These are phyloP conservation scores for Ephialtes manifestator DNA, from an alignment of 2,888 invertebrate species.

Conservation along the genomic window DNA sequence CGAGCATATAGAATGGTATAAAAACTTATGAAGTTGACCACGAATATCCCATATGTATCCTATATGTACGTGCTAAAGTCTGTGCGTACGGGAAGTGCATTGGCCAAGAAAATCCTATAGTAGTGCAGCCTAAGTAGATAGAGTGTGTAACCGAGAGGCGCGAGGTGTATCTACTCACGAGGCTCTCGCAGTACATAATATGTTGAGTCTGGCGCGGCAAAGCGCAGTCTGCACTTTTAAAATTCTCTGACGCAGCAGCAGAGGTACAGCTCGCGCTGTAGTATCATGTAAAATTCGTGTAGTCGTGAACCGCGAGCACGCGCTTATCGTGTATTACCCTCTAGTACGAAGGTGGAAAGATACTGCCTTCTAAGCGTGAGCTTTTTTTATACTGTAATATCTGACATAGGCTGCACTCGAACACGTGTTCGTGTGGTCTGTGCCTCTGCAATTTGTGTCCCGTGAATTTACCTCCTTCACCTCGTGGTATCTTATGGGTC, in stretches of 20 bases:
- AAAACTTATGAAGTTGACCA: too few relatives aligned
- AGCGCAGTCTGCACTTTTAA: constrained; percentile 28
- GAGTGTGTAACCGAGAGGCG: neutral
- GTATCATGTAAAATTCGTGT: constrained; percentile 63
- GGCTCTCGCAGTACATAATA: constrained; percentile 35
- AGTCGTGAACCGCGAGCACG: constrained; percentile 40
- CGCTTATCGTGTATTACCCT: constrained; percentile 61
- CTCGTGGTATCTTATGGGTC: constrained; percentile 8
- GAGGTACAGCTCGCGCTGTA: constrained; percentile 7
- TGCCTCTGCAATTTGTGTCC: constrained; percentile 4
- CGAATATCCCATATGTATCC: too few relatives aligned
- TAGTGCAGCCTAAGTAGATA: neutral
- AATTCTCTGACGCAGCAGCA: constrained; percentile 38
- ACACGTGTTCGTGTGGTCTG: constrained; percentile 54
- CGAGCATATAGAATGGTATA: too few relatives aligned
- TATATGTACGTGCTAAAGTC: constrained; percentile 13
- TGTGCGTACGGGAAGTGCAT: constrained; percentile 22
- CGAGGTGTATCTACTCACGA: constrained; percentile 30
- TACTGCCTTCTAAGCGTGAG: constrained; percentile 52
- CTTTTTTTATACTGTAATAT: constrained; percentile 39
- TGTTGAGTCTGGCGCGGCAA: constrained; percentile 32
- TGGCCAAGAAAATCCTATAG: neutral
- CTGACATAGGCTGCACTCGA: constrained; percentile 25
- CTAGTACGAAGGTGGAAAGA: constrained; percentile 42
- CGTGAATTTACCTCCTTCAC: constrained; percentile 15